Conservation (phyloP, 2,797 vertebrate species). For the Gallinago solitaria region DNA sequence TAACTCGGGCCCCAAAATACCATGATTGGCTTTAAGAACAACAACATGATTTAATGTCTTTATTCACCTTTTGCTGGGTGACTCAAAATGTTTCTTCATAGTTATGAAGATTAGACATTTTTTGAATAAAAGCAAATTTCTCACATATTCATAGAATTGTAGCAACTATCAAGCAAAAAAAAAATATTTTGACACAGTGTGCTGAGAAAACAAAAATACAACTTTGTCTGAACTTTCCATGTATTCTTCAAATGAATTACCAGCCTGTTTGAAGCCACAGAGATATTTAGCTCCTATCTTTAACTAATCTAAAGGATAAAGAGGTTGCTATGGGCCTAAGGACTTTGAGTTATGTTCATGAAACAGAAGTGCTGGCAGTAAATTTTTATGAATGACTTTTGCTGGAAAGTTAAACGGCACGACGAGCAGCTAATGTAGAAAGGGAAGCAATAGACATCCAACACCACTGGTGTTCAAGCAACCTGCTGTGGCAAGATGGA, state of each 20-base stretch:
- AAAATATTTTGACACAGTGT: neutral
- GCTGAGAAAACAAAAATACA: neutral
- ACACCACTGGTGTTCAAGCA: neutral
- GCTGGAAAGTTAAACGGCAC: neutral
- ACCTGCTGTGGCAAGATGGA: neutral
- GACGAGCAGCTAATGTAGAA: neutral
- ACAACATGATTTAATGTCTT: neutral
- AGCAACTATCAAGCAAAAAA: neutral
- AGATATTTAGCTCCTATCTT: neutral
- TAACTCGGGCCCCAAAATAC: neutral
- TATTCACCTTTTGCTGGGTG: neutral
- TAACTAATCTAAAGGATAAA: neutral
- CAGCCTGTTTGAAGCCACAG: neutral
- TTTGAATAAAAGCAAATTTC: neutral
- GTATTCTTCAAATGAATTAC: neutral
- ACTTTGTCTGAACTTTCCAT: neutral
- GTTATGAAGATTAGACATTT: neutral
- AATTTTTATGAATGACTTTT: neutral
- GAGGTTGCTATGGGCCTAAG: neutral
- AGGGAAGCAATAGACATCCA: neutral
- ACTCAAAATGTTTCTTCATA: neutral
- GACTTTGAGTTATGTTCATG: neutral
- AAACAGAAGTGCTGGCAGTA: neutral
- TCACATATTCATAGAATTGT: neutral
- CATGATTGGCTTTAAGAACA: neutral